Percentiles rank a stretch among this genome's conserved stretches.
These are phyloP conservation scores for Parelbella ahira DNA, from an alignment of 2,888 invertebrate species.

Conservation along the genomic window DNA sequence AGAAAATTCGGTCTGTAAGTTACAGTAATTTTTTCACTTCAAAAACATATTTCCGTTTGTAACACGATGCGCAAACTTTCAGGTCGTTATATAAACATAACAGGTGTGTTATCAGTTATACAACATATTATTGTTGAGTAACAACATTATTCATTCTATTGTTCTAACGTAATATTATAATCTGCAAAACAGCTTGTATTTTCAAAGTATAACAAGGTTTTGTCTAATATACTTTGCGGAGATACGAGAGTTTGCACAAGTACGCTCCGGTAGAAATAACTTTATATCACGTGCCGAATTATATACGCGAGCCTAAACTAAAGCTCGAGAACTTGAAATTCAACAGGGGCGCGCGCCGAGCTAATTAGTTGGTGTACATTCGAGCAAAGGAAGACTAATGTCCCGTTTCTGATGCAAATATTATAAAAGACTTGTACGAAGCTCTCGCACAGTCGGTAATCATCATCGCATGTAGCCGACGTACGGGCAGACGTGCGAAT, in stretches of 20 bases:
- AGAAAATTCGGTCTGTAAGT: too few species aligned
- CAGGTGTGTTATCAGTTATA: too few species aligned
- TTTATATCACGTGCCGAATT: slow-evolving; percentile 21
- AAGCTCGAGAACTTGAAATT: slow-evolving; percentile 25
- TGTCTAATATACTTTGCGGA: slow-evolving; percentile 15
- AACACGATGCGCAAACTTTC: too few species aligned
- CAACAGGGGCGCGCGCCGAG: slow-evolving; percentile 19
- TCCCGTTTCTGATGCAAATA: slow-evolving; percentile 57
- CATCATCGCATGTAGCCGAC: too few species aligned
- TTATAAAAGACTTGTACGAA: slow-evolving; percentile 72
- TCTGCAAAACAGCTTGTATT: too few species aligned
- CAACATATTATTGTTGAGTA: too few species aligned
- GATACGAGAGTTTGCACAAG: slow-evolving; percentile 15
- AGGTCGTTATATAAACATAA: too few species aligned
- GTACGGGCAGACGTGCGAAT: too few species aligned
- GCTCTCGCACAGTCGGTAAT: slow-evolving; percentile 63
- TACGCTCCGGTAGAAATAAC: slow-evolving; percentile 18
- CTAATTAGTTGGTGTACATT: slow-evolving; percentile 29
- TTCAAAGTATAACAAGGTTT: slow-evolving; percentile 12
- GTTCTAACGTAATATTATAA: too few species aligned
- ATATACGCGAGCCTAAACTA: slow-evolving; percentile 25
- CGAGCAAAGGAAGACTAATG: slow-evolving; percentile 31
- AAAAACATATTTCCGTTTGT: too few species aligned
- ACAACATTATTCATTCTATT: too few species aligned
- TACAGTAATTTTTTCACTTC: too few species aligned